These are phyloP conservation scores for Percina caprodes DNA, from an alignment of 2,113 vertebrate species.

Conservation along the genomic window DNA sequence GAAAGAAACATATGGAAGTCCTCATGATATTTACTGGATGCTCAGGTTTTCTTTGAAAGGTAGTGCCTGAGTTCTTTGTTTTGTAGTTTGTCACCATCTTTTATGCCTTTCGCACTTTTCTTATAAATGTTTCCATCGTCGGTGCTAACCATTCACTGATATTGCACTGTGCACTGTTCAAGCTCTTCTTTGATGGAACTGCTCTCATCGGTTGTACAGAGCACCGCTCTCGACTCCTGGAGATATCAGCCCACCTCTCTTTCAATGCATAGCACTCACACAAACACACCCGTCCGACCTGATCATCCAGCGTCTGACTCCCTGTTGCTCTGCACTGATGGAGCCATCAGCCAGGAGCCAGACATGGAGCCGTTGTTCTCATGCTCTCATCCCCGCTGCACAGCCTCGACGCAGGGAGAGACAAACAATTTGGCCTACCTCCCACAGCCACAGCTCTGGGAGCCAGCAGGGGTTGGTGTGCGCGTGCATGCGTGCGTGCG, in stretches of 20 bases:
- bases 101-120: background rate
- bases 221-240: slow-evolving; percentile 25
- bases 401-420: slow-evolving; percentile 64
- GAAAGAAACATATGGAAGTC: background rate
- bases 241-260: slow-evolving; percentile 28
- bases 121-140: background rate
- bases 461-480: slow-evolving; percentile 65
- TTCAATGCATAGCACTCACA: slow-evolving; percentile 18
- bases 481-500: background rate
- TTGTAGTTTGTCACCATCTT: background rate
- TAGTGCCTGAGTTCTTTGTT: background rate
- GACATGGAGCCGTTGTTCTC: slow-evolving; percentile 70
- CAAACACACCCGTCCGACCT: slow-evolving; percentile 4
- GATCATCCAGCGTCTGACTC: slow-evolving; percentile 52
- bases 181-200: slow-evolving; percentile 2
- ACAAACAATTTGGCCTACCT: slow-evolving; percentile 83
- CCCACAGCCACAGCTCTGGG: slow-evolving; percentile 77
- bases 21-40: background rate
- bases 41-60: background rate
- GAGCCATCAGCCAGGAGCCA: slow-evolving; percentile 75
- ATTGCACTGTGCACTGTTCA: slow-evolving; percentile 2
- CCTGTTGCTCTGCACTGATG: slow-evolving; percentile 79
- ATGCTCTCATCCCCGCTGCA: slow-evolving; percentile 71
- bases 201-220: slow-evolving; percentile 9
- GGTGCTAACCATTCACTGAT: background rate